Evolutionary conservation across 2,888 invertebrate genomes (phyloP), one percentile per base, ranked within the genome.

Genomic region (Hofmannophila pseudospretella): DNA sequence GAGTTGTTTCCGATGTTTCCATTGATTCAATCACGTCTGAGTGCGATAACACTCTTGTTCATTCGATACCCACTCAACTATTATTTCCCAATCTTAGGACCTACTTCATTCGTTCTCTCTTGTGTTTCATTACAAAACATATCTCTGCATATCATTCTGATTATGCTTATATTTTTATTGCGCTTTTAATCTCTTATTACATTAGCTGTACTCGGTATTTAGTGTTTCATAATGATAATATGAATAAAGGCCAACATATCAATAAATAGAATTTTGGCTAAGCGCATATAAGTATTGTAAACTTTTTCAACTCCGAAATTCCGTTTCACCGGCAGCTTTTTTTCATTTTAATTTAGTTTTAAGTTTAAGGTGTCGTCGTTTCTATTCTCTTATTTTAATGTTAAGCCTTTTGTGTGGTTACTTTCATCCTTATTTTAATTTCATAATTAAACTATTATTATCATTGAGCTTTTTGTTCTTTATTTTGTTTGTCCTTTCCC

Each of bases 361-460:
- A 62, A 58, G 67, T 65, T 64, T 39, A 67, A 61, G 63, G 59
- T 64, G 67, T 73, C 70, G 67, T 75, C 68, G 52, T 62, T 58
- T 45, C 59, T 63, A 58, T 67, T 70, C 74, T 75, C 76, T 77
- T 76, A 74, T 68, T 70, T 77, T 82, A 82, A 79, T 65, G 55
- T 74, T 84, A 84, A 82, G 84, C 67, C 78, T 80, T 78, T 74
- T 80, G 84, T 84, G 84, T 84, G 84, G 73, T 86, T 85, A 82
- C 74, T 86, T 85, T 84, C 82, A 72, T 76, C 72, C 82, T 84
- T 81, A 84, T 79, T 82, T 84, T 82, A 81, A 72, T 82, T 85
- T 82, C 77, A 73, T 82, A 75, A 84, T 84, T 84, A 86, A 86
- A 84, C 74, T 80, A 80, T 79, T 79, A 81, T 85, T 80, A 78